Base-by-base conservation (phyloP, 1,140 invertebrate species). In the Hermetia illucens region DNA sequence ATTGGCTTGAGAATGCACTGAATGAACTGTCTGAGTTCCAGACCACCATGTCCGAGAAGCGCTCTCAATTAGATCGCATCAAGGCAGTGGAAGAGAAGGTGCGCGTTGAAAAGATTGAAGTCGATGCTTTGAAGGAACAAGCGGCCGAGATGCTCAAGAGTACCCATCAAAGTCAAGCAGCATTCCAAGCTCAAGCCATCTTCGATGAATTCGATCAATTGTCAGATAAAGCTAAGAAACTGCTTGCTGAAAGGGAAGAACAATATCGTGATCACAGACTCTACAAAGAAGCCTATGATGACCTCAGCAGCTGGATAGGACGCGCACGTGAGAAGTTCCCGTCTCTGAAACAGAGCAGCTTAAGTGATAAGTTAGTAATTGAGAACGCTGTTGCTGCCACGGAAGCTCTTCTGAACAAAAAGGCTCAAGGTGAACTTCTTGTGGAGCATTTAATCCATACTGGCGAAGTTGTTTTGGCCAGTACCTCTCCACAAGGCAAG, bases 241-340 rank as follows among this genome's bases (percentile, higher is more conserved):
- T 92, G 18, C 55, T 87, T 16, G 61, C 68, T 12, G 82, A 90
- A 55, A 68, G 84, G 29, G 83, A 91, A 61, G 75, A 82, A 48
- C 83, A 90, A 53, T 89, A 82, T 47, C 78, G 82, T 54, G 84
- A 92, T 61, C 87, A 92, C 55, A 72, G 82, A 39, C 58, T 77
- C 16, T 92, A 89, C 47, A 91, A 90, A 57, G 85, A 90, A 64
- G 82, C 85, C 27, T 79, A 85, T 45, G 87, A 93, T 54, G 85
- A 91, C 56, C 62, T 94, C 4, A 77, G 81, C 25, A 71, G 73
- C 24, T 92, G 88, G 84, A 68, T 92, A 40, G 82, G 71, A 34
- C 67, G 87, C 44, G 81, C 87, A 5, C 71, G 86, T 39, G 88
- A 92, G 61, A 91, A 90, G 52, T 76, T 92, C 45, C 87, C 87